Base-by-base conservation (phyloP, 1,140 invertebrate species). In the Drosophila nigromelanica region DNA sequence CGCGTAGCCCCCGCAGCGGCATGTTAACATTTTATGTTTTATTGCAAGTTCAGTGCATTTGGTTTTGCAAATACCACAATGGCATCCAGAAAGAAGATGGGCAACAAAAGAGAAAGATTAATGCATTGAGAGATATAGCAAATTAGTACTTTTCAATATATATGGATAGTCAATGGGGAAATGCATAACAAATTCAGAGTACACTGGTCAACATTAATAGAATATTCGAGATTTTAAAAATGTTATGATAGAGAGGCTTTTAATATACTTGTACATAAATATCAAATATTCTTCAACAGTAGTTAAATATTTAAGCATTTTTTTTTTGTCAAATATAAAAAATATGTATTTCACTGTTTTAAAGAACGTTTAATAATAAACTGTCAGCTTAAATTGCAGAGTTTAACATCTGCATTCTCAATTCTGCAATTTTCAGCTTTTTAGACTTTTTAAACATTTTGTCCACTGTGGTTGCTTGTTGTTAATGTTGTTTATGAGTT, bases 21-120 rank as follows among this genome's bases (percentile, higher is more conserved):
- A 47, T 55, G 71, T 69, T 62, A 56, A 73, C 71, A 73, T 73
- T 73, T 62, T 51, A 69, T 68, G 71, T 69, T 73, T 73, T 64
- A 73, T 73, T 73, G 71, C 64, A 50, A 56, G 64, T 35, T 56
- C 42, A 40, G n/a, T 50, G 63, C 70, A 55, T 72, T 66, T 72
- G 62, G 47, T 66, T 66, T 55, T 42, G 52, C 60, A 55, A 62
- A 63, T 56, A 37, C 51, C 35, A 63, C 68, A 63, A 52, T 48
- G 59, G 43, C 60, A 56, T 42, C 15, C 12, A 39, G 33, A 14
- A 21, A 37, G 8, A 12, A 30, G 40, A 15, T 11, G 15, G 15
- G 24, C 40, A 58, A 42, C 5, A 11, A 14, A 21, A 30, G 18
- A 18, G 35, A 50, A 50, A 71, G 51, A 71, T 64, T 50, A 56